Evolutionary conservation across 1,140 invertebrate genomes (phyloP), one percentile per base, ranked within the genome.

Genomic region (Eumeta japonica): DNA sequence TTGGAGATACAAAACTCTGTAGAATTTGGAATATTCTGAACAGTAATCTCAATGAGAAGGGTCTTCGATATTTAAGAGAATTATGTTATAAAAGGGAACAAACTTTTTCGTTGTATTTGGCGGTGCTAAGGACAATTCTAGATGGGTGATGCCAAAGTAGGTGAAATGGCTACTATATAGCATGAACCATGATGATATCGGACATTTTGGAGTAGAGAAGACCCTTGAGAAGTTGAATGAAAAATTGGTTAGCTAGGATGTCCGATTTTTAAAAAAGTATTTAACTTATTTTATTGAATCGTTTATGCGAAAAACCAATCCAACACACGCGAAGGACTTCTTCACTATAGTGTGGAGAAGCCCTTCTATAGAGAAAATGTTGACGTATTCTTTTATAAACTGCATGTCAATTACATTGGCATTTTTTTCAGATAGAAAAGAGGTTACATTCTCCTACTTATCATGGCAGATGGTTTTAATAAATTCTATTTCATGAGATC

Each of bases 241-340:
- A n/a, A n/a, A n/a, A n/a, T n/a, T n/a, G n/a, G n/a, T n/a, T n/a
- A n/a, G n/a, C n/a, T n/a, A n/a, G n/a, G n/a, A n/a, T n/a, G n/a
- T n/a, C n/a, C n/a, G 16, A 11, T 57, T 48, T 10, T 39, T 58
- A 1, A 37, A 18, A 33, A 41, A 37, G 13, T 50, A 55, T 16
- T 31, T 56, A 16, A 33, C 36, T 4, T 36, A 48, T 0, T 61
- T 55, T 30, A 11, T 54, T 9, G 35, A 44, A 4, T 62, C 31
- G 37, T 52, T 0, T 51, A 50, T 18, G 15, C 40, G 29, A 56
- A 60, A 32, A 28, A 39, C 9, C 28, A 20, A 17, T 17, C 34
- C 2, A 55, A 51, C 1, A 45, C 43, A 16, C 63, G 36, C 2
- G 45, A 50, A 28, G 42, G 45, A 1, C 38, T 45, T 10, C 27